Base-by-base conservation (phyloP, 2,797 vertebrate genomes). In the Distichodus sexfasciatus region DNA sequence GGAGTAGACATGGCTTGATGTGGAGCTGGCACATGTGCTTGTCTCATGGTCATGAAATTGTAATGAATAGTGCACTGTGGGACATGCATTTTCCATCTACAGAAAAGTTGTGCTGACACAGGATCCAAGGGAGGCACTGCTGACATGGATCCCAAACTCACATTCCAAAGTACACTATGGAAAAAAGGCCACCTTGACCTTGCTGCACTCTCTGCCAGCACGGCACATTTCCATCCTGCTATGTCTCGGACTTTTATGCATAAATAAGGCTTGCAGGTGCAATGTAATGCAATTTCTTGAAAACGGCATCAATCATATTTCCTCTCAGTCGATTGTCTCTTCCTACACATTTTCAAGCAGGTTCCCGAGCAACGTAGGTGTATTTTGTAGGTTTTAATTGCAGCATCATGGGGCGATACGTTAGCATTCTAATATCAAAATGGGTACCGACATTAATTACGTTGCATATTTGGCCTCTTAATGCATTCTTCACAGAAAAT, bases 91-190 rank as follows among this genome's bases (percentile, higher is more conserved):
- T 46, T 33, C 58, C 23, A 5, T 6, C 44, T 65, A 44, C 50
- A 70, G 50, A 50, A 57, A 14, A 1, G 21, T 66, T 62, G 15
- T 54, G 72, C 64, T 54, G 50, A 53, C 59, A 57, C 48, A 38
- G 15, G 19, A 53, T 61, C 44, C 24, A 23, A 2, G 28, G 7
- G 31, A 14, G 38, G 66, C 41, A 64, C 38, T 43, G 72, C 46
- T 69, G 76, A 57, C 65, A 47, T 62, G 35, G 23, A 75, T 72
- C 44, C 60, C 57, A 62, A n/a, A 43, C 11, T 57, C 24, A 48
- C 17, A 44, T 53, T 65, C 48, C 41, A 31, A 21, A 28, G 3
- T 55, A 29, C 35, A 61, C 11, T 33, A 31, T 19, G 14, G 41
- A 57, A 46, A 43, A 50, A 47, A 58, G 33, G 50, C 55, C 29